Percentiles rank a stretch among this genome's conserved stretches.
These are phyloP conservation scores for Pachycephala philippinensis DNA, from an alignment of 2,113 vertebrate genomes.

Conservation along the genomic window DNA sequence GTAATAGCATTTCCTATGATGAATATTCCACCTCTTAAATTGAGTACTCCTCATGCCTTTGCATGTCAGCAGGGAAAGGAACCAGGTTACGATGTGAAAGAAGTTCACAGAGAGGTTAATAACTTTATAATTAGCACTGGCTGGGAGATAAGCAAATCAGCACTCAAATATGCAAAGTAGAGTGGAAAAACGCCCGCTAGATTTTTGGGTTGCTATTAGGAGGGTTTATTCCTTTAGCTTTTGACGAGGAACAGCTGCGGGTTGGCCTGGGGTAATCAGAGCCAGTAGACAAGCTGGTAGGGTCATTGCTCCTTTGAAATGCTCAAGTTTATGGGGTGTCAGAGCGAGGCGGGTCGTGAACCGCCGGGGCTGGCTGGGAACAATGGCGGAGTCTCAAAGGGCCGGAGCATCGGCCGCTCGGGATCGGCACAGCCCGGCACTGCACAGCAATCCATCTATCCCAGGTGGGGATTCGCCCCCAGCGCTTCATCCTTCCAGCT, in stretches of 20 bases:
- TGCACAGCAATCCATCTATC: not conserved
- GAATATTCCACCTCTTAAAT: not conserved
- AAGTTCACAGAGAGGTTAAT: conserved; percentile 55
- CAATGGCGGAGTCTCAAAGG: not conserved
- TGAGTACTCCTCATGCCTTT: conserved; percentile 39
- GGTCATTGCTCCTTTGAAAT: conserved; percentile 37
- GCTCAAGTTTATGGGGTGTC: conserved; percentile 24
- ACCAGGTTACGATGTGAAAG: conserved; percentile 8
- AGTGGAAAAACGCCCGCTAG: not conserved
- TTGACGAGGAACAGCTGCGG: not conserved
- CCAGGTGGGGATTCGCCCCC: not conserved
- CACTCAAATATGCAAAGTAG: not conserved
- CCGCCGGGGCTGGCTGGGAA: not conserved
- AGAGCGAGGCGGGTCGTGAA: not conserved
- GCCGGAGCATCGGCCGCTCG: not conserved
- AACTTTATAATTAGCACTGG: conserved; percentile 14
- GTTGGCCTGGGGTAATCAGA: conserved; percentile 17
- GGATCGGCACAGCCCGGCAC: not conserved
- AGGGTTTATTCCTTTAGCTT: not conserved
- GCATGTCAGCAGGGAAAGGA: conserved; percentile 11
- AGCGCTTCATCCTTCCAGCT: not conserved
- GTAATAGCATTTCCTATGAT: not conserved
- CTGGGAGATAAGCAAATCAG: conserved; percentile 22
- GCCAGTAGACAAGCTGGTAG: conserved; percentile 10
- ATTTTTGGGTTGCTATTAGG: not conserved